phyloP scores from a whole-genome alignment of 2,888 invertebrate genomes.

The Cosmia trapezina region DNA sequence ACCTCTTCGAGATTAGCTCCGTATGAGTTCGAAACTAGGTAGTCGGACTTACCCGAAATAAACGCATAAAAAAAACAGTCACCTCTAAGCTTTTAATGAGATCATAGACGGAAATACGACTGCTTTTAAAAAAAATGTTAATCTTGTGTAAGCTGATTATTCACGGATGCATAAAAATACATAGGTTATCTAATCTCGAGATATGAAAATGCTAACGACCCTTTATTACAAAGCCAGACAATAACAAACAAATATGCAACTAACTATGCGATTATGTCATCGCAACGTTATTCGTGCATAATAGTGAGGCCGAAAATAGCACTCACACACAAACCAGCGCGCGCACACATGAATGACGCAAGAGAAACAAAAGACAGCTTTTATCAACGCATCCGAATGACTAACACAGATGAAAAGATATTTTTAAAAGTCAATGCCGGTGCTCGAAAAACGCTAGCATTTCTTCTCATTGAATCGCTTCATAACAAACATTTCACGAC shows the following conservation, averaged over 20 bases:
- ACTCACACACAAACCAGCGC: constrained; percentile 25
- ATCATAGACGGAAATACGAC: not conserved
- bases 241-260: constrained; percentile 56
- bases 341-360: constrained; percentile 48
- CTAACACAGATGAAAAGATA: constrained; percentile 47
- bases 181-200: constrained; percentile 41
- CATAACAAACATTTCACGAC: constrained; percentile 71
- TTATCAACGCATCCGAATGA: constrained; percentile 52
- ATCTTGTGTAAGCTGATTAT: constrained; percentile 27
- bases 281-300: constrained; percentile 45
- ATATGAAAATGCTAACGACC: constrained; percentile 43
- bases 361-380: constrained; percentile 58
- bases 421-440: constrained; percentile 59
- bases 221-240: constrained; percentile 32
- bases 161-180: constrained; percentile 17
- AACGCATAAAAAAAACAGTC: not conserved
- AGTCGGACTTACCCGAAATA: not conserved
- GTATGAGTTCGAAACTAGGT: not conserved
- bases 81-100: not conserved
- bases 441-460: constrained; percentile 47
- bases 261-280: constrained; percentile 56
- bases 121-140: not conserved
- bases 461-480: constrained; percentile 65
- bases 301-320: constrained; percentile 53
- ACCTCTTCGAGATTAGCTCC: not conserved